phyloP scores from a whole-genome alignment of 2,797 vertebrate genomes.

The Synaphobranchus kaupii region DNA sequence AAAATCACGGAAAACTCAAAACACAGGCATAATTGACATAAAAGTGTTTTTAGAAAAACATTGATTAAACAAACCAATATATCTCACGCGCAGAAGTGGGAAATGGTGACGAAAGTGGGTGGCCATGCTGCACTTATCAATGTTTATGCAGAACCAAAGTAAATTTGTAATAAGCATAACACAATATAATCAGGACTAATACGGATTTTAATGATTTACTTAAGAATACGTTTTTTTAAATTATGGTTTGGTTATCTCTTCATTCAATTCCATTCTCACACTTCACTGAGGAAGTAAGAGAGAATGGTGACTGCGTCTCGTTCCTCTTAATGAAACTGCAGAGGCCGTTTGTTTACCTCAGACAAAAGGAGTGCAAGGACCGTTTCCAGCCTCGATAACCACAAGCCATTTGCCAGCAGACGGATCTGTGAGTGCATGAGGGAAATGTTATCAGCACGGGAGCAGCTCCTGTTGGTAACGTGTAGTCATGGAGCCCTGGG shows the following conservation, averaged over 20 bases:
- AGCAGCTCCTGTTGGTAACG: constrained; percentile 88
- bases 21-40: too few relatives aligned
- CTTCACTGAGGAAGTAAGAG: background rate
- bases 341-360: constrained; percentile 30
- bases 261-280: background rate
- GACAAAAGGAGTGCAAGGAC: constrained; percentile 75
- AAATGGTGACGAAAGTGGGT: too few relatives aligned
- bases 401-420: constrained; percentile 75
- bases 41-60: too few relatives aligned
- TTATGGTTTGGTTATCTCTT: background rate
- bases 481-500: constrained; percentile 80
- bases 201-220: constrained; percentile 4
- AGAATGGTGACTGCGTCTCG: background rate
- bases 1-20: too few relatives aligned
- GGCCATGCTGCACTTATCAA: background rate
- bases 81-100: too few relatives aligned
- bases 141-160: background rate
- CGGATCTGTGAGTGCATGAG: constrained; percentile 73
- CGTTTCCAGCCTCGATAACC: constrained; percentile 74
- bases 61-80: too few relatives aligned
- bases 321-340: constrained; percentile 10
- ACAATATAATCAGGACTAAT: constrained; percentile 17
- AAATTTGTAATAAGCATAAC: constrained; percentile 10
- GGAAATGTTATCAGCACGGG: constrained; percentile 83
- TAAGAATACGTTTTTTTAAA: background rate